A percentile compares a stretch with the other conserved stretches of the same genome.
These are phyloP conservation scores for Pissodes strobi DNA, from an alignment of 1,140 invertebrate species.

Conservation along the genomic window DNA sequence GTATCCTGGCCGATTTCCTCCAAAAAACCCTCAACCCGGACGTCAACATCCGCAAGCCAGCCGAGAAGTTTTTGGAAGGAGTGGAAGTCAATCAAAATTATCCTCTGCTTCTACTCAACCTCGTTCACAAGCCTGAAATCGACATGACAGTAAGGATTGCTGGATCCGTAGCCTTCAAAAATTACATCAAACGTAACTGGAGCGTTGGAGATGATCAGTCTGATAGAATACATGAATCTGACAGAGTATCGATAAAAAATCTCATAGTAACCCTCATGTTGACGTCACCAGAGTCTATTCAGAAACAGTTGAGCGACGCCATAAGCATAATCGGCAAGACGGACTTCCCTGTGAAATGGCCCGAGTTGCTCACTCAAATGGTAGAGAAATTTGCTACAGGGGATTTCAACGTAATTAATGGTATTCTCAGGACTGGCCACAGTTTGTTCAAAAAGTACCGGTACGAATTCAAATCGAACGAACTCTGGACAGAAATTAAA, in stretches of 20 bases:
- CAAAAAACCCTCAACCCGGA: slow-evolving; percentile 89
- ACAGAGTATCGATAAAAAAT: slow-evolving; percentile 80
- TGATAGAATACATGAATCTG: slow-evolving; percentile 80
- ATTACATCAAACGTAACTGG: slow-evolving; percentile 96
- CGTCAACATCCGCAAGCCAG: slow-evolving; percentile 79
- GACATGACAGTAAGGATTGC: slow-evolving; percentile 83
- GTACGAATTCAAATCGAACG: slow-evolving; percentile 93
- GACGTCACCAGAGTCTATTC: slow-evolving; percentile 84
- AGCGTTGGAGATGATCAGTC: slow-evolving; percentile 77
- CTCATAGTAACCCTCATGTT: slow-evolving; percentile 93
- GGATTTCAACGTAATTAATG: slow-evolving; percentile 95
- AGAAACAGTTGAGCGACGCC: slow-evolving; percentile 94
- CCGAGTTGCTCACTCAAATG: slow-evolving; percentile 85
- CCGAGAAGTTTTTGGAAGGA: slow-evolving; percentile 90
- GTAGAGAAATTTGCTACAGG: slow-evolving; percentile 87
- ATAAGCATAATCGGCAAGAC: slow-evolving; percentile 92
- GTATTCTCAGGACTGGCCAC: slow-evolving; percentile 91
- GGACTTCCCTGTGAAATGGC: slow-evolving; percentile 96
- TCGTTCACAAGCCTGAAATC: slow-evolving; percentile 79
- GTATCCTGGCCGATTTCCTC: slow-evolving; percentile 79
- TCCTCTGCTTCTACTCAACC: slow-evolving; percentile 80
- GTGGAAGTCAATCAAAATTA: slow-evolving; percentile 92
- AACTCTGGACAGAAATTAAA: slow-evolving; percentile 95
- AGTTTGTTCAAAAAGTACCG: slow-evolving; percentile 95
- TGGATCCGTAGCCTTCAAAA: slow-evolving; percentile 93